phyloP scores from a whole-genome alignment of 2,113 vertebrate genomes.

The Oreochromis niloticus region DNA sequence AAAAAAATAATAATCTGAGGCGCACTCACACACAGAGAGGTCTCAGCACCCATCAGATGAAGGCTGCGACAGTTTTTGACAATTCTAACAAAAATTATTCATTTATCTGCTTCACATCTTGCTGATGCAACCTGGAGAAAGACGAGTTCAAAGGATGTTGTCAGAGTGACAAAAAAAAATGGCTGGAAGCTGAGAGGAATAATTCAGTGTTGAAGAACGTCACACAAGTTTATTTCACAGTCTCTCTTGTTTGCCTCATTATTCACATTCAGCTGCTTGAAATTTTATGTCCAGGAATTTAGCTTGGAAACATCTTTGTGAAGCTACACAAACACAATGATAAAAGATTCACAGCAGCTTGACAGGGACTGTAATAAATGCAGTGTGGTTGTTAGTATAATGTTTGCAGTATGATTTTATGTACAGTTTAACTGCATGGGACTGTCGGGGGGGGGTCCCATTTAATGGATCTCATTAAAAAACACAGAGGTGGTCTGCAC shows the following conservation, averaged over 20 bases:
- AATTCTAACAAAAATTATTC: conserved; percentile 40
- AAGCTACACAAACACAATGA: neutral
- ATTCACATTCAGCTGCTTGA: neutral
- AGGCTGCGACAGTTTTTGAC: conserved; percentile 51
- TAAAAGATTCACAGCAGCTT: neutral
- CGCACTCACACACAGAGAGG: neutral
- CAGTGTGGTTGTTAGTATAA: neutral
- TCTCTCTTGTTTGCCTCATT: neutral
- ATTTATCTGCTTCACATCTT: conserved; percentile 48
- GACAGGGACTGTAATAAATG: neutral
- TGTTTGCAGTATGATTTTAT: neutral
- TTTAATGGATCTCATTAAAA: no score
- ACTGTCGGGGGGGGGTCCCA: neutral
- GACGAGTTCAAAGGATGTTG: conserved; percentile 37
- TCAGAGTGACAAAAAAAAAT: neutral
- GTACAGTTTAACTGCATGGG: neutral
- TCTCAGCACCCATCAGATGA: conserved; percentile 10
- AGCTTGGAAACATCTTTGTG: neutral
- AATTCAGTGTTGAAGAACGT: neutral
- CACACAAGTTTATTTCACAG: neutral
- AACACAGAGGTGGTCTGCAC: neutral
- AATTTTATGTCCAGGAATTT: neutral
- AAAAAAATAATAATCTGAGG: neutral
- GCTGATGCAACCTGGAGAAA: conserved; percentile 59
- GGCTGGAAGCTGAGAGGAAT: neutral